phyloP scores from a whole-genome alignment of 1,140 invertebrate species.

The Aphidius gifuensis region DNA sequence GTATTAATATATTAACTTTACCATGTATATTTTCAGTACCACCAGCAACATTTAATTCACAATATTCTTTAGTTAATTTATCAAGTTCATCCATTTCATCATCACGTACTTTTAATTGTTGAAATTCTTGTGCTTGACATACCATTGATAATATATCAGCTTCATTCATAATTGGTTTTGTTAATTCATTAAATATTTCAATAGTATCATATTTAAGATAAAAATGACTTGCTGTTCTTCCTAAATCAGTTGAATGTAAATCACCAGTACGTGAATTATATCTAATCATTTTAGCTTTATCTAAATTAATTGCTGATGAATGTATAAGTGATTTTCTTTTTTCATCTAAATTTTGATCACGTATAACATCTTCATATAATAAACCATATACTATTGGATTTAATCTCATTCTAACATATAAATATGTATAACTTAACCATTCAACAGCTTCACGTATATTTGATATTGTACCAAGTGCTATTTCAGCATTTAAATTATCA shows the following conservation, averaged over 20 bases:
- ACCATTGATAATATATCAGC: slow-evolving; percentile 85
- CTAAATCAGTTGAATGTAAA: slow-evolving; percentile 82
- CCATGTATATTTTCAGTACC: slow-evolving; percentile 87
- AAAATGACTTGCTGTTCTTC: slow-evolving; percentile 94
- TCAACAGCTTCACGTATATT: slow-evolving; percentile 94
- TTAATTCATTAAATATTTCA: slow-evolving; percentile 81
- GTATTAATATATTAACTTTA: slow-evolving; percentile 97
- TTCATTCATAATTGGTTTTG: slow-evolving; percentile 80
- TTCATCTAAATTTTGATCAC: slow-evolving; percentile 73
- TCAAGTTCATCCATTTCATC: slow-evolving; percentile 93
- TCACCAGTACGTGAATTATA: slow-evolving; percentile 83
- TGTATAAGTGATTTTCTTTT: slow-evolving; percentile 76
- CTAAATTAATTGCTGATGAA: slow-evolving; percentile 76
- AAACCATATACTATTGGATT: slow-evolving; percentile 93
- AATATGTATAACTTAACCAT: slow-evolving; percentile 97
- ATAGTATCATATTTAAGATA: slow-evolving; percentile 98
- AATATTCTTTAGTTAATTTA: slow-evolving; percentile 66
- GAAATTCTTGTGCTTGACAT: slow-evolving; percentile 89
- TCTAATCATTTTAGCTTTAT: slow-evolving; percentile 92
- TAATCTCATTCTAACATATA: slow-evolving; percentile 89
- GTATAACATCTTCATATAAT: slow-evolving; percentile 65
- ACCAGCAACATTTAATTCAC: slow-evolving; percentile 73
- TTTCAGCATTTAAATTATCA: slow-evolving; percentile 98
- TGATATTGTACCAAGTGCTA: slow-evolving; percentile 89
- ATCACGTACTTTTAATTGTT: slow-evolving; percentile 93